Conservation (phyloP, 2,113 vertebrate genomes). For the Thamnophis sirtalis region DNA sequence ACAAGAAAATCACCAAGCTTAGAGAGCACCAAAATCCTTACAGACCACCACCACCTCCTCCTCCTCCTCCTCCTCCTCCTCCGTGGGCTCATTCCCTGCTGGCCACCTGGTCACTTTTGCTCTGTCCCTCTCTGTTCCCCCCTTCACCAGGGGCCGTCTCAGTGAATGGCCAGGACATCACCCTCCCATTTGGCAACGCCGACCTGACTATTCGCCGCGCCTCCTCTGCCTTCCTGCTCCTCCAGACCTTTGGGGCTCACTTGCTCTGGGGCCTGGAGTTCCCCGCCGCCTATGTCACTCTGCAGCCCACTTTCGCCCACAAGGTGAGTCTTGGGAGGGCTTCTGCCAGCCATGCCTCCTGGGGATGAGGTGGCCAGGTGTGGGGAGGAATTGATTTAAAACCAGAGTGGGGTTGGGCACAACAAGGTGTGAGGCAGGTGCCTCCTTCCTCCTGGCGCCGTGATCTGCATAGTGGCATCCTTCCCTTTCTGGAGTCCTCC, state of each 20-base stretch:
- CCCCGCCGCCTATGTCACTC: slow-evolving; percentile 71
- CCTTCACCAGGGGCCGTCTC: slow-evolving; percentile 70
- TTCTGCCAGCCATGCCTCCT: too few relatives aligned
- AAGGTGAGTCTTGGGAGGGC: slow-evolving; percentile 65
- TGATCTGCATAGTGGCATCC: background rate
- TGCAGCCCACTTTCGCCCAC: slow-evolving; percentile 79
- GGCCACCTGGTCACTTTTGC: background rate
- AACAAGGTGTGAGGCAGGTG: background rate
- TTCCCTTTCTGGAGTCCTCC: background rate
- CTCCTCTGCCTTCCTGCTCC: slow-evolving; percentile 81
- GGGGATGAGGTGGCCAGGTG: background rate
- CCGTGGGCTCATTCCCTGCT: background rate
- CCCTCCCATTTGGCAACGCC: slow-evolving; percentile 70
- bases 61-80: too few relatives aligned
- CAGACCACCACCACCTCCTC: too few relatives aligned
- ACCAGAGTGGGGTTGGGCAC: background rate
- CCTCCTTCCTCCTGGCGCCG: background rate
- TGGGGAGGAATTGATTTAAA: background rate
- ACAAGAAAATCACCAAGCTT: too few relatives aligned
- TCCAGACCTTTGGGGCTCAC: slow-evolving; percentile 74
- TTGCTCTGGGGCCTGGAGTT: slow-evolving; percentile 81
- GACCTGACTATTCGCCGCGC: slow-evolving; percentile 67
- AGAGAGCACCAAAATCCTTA: too few relatives aligned
- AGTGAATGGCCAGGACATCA: slow-evolving; percentile 69
- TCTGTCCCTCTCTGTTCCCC: background rate